Conservation (phyloP, 1,140 invertebrate species). For the Bombus terrestris region DNA sequence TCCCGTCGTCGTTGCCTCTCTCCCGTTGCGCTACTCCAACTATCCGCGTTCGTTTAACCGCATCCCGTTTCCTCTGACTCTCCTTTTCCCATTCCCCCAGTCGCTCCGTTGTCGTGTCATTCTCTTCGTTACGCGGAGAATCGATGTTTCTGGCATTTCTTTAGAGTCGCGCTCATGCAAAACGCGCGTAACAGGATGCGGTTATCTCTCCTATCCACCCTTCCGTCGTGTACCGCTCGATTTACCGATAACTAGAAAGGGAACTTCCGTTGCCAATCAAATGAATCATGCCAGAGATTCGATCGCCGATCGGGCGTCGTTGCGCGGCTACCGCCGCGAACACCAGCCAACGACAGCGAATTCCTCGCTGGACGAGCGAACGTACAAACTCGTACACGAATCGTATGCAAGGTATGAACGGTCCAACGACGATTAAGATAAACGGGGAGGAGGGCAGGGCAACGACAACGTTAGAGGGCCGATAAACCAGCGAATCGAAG, state of each 20-base stretch:
- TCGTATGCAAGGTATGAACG: background rate
- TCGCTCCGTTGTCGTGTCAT: background rate
- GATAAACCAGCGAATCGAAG: background rate
- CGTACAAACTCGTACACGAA: too few relatives aligned
- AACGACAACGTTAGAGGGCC: background rate
- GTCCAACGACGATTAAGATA: background rate
- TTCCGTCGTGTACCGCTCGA: background rate
- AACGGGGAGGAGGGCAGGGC: background rate
- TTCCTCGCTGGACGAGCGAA: too few relatives aligned
- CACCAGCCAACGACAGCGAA: too few relatives aligned
- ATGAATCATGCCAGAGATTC: constrained; percentile 21
- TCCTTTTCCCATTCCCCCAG: constrained; percentile 19
- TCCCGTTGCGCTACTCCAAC: background rate
- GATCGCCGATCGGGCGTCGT: background rate
- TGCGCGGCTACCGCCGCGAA: too few relatives aligned
- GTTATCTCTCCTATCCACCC: constrained; percentile 21
- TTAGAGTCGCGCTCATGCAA: constrained; percentile 24
- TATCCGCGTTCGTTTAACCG: background rate
- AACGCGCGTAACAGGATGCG: constrained; percentile 35
- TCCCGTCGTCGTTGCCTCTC: constrained; percentile 1
- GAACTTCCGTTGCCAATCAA: constrained; percentile 40
- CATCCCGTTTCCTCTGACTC: constrained; percentile 1
- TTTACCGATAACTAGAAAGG: constrained; percentile 26
- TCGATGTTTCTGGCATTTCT: constrained; percentile 25
- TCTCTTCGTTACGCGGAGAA: constrained; percentile 31